phyloP scores from a whole-genome alignment of 37 sponge, comb jelly and placozoan genomes.

The Beroe ovata region DNA sequence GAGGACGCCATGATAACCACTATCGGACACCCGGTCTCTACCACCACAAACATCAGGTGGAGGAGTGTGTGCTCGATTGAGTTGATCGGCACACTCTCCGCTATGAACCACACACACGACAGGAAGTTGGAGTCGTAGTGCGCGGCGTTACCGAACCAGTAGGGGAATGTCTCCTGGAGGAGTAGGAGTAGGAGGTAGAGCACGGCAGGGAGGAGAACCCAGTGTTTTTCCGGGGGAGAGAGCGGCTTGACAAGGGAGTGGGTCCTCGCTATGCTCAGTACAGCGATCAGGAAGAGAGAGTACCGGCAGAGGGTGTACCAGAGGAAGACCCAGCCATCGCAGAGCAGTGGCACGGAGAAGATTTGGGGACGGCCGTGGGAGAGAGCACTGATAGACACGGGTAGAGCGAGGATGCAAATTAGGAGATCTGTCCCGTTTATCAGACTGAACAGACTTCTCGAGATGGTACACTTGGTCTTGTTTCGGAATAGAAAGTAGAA shows the following conservation, averaged over 20 bases:
- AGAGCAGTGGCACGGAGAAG: not conserved
- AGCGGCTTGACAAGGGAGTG: conserved; percentile 24
- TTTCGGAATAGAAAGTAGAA: not conserved
- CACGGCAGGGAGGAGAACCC: not conserved
- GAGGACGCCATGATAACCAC: conserved; percentile 22
- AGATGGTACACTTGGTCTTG: not conserved
- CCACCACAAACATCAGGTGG: conserved; percentile 35
- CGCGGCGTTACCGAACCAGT: conserved; percentile 26
- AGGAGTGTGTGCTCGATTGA: not conserved
- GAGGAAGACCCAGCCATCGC: conserved; percentile 9
- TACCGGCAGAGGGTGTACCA: conserved; percentile 43
- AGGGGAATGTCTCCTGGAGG: conserved; percentile 51
- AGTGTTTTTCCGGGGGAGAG: not conserved
- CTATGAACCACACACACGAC: conserved; percentile 32
- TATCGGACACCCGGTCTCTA: conserved; percentile 8
- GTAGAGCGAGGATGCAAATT: not conserved
- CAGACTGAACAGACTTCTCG: conserved; percentile 1
- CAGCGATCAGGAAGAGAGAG: conserved; percentile 59
- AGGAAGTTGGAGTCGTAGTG: conserved; percentile 7
- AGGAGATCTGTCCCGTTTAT: conserved; percentile 36
- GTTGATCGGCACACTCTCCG: not conserved
- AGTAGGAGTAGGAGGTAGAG: conserved; percentile 5
- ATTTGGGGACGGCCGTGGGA: conserved; percentile 3
- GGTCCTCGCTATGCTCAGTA: conserved; percentile 25
- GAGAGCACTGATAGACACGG: conserved; percentile 12